A percentile compares a stretch with the other conserved stretches of the same genome.
Conservation (phyloP, 2,113 vertebrate species). For the Nycticryphes semicollaris region DNA sequence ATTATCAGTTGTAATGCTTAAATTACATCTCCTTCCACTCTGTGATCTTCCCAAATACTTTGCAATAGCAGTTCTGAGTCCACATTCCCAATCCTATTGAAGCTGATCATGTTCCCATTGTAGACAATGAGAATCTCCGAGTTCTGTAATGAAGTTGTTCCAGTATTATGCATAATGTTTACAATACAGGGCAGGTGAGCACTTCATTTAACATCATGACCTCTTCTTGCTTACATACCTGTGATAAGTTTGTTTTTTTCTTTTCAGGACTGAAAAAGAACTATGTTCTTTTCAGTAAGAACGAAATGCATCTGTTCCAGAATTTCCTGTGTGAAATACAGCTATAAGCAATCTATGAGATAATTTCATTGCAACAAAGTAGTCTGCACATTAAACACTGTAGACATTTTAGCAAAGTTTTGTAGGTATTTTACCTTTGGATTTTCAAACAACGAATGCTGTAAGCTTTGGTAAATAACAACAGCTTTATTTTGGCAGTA, state of each 20-base stretch:
- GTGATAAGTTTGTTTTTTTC: background rate
- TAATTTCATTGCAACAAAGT: background rate
- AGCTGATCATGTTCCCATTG: background rate
- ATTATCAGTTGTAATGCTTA: background rate
- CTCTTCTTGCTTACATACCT: background rate
- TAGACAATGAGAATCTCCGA: background rate
- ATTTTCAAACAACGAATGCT: slow-evolving; percentile 36
- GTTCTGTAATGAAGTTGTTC: background rate
- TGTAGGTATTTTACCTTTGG: background rate
- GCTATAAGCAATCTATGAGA: background rate
- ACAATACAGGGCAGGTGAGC: background rate
- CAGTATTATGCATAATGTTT: background rate
- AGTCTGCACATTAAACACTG: background rate
- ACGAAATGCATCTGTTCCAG: background rate
- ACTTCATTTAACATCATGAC: background rate
- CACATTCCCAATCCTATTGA: background rate
- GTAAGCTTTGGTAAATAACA: slow-evolving; percentile 41
- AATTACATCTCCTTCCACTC: background rate
- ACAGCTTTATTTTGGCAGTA: slow-evolving; percentile 65
- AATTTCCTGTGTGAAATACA: background rate
- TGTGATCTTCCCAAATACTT: background rate
- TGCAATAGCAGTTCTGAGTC: background rate
- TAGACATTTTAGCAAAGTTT: background rate
- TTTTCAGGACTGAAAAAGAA: background rate
- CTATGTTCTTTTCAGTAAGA: background rate